These are phyloP conservation scores for Sylvicola cinctus DNA, from an alignment of 2,888 invertebrate genomes.

Conservation along the genomic window DNA sequence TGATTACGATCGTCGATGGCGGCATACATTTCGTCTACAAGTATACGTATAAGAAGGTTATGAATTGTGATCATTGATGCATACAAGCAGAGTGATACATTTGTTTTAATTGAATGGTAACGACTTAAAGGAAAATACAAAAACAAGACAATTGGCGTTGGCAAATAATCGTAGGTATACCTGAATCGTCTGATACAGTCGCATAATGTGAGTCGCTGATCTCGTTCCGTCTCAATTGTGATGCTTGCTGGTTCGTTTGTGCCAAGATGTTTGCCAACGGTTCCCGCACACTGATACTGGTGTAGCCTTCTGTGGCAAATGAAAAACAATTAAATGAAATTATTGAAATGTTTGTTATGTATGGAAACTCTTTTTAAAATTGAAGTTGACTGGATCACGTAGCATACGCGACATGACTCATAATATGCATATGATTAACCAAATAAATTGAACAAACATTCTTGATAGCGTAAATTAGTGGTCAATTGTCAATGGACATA, in stretches of 20 bases:
- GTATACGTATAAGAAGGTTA: constrained; percentile 4
- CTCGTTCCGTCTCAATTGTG: constrained; percentile 20
- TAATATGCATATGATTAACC: too few relatives aligned
- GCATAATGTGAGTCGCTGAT: constrained; percentile 54
- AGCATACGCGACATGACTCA: too few relatives aligned
- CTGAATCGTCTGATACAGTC: constrained; percentile 81
- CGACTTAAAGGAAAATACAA: neutral
- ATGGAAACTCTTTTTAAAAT: too few relatives aligned
- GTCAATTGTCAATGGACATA: too few relatives aligned
- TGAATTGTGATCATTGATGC: constrained; percentile 2
- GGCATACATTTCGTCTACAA: constrained; percentile 70
- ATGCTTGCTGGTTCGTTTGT: constrained; percentile 31
- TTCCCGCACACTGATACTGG: constrained; percentile 77
- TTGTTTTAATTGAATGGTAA: neutral
- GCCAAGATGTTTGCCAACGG: constrained; percentile 62
- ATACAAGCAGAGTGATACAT: neutral
- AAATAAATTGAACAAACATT: too few relatives aligned
- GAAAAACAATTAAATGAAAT: constrained; percentile 2
- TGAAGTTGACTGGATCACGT: too few relatives aligned
- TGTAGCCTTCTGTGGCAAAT: constrained; percentile 57
- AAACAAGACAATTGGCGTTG: too few relatives aligned
- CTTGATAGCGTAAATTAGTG: too few relatives aligned
- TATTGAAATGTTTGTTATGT: constrained; percentile 4
- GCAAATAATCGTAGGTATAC: constrained; percentile 30
- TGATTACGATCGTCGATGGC: constrained; percentile 63